These are phyloP conservation scores for Sphecodes monilicornis DNA, from an alignment of 2,888 invertebrate species.

Conservation along the genomic window DNA sequence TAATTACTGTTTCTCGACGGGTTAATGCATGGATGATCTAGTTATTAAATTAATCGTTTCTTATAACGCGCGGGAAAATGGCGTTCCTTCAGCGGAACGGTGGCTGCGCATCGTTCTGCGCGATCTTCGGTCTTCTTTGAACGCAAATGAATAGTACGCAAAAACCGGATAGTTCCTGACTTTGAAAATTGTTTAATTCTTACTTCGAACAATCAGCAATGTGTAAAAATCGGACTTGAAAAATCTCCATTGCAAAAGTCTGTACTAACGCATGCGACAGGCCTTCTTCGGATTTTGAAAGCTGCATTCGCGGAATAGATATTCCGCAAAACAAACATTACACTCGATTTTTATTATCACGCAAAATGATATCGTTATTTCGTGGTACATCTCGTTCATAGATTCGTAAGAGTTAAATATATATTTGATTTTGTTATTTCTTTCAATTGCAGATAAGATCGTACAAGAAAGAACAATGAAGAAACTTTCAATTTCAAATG, in stretches of 20 bases:
- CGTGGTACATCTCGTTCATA: not conserved
- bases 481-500: not conserved
- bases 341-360: too few relatives aligned
- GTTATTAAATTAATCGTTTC: constrained; percentile 57
- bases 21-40: constrained; percentile 62
- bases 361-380: not conserved
- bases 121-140: not conserved
- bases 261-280: not conserved
- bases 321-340: too few relatives aligned
- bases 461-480: not conserved
- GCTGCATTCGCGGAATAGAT: not conserved
- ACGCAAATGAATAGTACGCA: not conserved
- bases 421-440: not conserved
- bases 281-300: not conserved
- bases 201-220: not conserved
- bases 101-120: not conserved
- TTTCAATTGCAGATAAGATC: not conserved
- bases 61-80: constrained; percentile 16
- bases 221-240: not conserved
- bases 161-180: not conserved
- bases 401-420: too few relatives aligned
- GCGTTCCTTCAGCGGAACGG: not conserved
- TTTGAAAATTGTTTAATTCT: not conserved
- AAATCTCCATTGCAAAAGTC: not conserved
- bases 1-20: constrained; percentile 62